Evolutionary conservation across 2,888 invertebrate genomes (phyloP).

Genomic region (Flexamia atlantica): DNA sequence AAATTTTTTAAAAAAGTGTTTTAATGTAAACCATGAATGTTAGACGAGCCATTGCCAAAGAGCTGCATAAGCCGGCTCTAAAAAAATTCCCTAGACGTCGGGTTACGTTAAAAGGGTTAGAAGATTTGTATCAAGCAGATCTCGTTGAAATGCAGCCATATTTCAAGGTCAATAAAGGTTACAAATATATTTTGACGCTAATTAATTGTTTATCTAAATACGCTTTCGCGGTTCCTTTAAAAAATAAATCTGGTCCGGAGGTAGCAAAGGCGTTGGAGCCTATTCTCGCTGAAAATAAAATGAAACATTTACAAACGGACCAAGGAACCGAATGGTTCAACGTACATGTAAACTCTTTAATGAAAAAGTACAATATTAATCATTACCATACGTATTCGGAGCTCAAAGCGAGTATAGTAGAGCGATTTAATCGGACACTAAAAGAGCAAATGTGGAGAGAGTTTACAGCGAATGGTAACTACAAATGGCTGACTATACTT

Average conservation of each 20-base stretch:
- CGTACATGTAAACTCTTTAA: background rate
- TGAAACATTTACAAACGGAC: slow-evolving; percentile 58
- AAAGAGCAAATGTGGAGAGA: slow-evolving; percentile 34
- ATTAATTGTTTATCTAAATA: slow-evolving; percentile 59
- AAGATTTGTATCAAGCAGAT: slow-evolving; percentile 63
- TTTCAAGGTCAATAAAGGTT: slow-evolving; percentile 58
- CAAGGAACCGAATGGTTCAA: slow-evolving; percentile 57
- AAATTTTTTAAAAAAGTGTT: background rate
- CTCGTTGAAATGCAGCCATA: slow-evolving; percentile 62
- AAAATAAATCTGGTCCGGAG: slow-evolving; percentile 37
- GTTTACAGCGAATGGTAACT: slow-evolving; percentile 19
- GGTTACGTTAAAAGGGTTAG: slow-evolving; percentile 57
- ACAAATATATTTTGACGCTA: slow-evolving; percentile 59
- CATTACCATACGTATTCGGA: slow-evolving; percentile 38
- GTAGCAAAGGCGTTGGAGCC: slow-evolving; percentile 25
- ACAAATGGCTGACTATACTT: slow-evolving; percentile 32
- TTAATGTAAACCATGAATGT: slow-evolving; percentile 44
- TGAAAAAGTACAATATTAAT: slow-evolving; percentile 54
- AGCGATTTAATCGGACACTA: slow-evolving; percentile 56
- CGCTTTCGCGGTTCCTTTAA: slow-evolving; percentile 58
- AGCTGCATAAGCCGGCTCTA: slow-evolving; percentile 50
- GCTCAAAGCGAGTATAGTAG: slow-evolving; percentile 17
- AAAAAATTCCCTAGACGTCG: slow-evolving; percentile 51
- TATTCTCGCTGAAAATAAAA: slow-evolving; percentile 19
- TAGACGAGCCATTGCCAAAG: slow-evolving; percentile 28